Base-by-base conservation (phyloP, 2,888 invertebrate genomes). In the Leptura quadrifasciata region DNA sequence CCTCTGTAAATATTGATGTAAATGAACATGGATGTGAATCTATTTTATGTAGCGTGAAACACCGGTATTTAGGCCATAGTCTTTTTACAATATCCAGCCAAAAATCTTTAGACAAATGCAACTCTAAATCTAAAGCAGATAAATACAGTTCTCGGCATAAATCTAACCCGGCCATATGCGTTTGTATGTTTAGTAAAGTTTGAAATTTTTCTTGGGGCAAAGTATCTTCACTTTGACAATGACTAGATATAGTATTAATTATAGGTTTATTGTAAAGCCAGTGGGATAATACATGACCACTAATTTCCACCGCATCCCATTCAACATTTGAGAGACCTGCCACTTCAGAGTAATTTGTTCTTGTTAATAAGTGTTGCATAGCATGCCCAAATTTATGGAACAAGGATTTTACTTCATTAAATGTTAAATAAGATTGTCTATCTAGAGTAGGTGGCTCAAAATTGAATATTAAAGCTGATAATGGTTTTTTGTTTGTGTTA, bases 291-390 rank as follows among this genome's bases (percentile, higher is more conserved):
- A 98, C 95, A 83, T 95, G 92, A 0, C 96, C 94, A 77, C 95
- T 94, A 0, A 97, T 93, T 86, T 95, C 94, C 0, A 95, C 94
- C 0, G 96, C 95, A 89, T 99, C 99, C 97, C 97, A 97, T 90
- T 98, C 98, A 0, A 98, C 92, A 87, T 96, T 96, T 0, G 94
- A 94, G 21, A 95, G 89, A 0, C 98, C 98, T 2, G 97, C 93
- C 0, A 97, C 92, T 87, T 97, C 97, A 0, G 94, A 92, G 88
- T 96, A 96, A 17, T 94, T 94, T 0, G 95, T 94, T 85, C 92
- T 94, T 0, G 97, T 96, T 39, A 98, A 90, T 79, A 98, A 89
- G 89, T 97, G 95, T 82, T 98, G 96, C 60, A 99, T 90, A 0
- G 94, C 92, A 81, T 95, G 94, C 0, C 98, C 99, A 88, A 98